A percentile compares a stretch with the other conserved stretches of the same genome.
Evolutionary conservation across 2,888 invertebrate genomes (phyloP).

Genomic region (Sabatieria punctata): DNA sequence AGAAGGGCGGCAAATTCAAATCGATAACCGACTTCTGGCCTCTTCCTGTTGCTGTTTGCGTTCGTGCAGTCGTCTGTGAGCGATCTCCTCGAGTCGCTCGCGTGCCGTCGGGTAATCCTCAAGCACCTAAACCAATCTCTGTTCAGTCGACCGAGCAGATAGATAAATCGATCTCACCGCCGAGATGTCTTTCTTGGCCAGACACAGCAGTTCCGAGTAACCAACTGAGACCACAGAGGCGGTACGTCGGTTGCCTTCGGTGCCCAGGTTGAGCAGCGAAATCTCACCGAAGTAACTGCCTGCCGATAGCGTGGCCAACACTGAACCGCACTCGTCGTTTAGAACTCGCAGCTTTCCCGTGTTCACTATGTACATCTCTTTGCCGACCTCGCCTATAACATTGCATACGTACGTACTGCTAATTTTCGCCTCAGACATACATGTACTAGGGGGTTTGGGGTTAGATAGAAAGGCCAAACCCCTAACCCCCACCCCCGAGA

Average conservation of each 20-base stretch:
- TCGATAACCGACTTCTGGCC: too few species aligned
- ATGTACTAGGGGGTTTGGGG: too few species aligned
- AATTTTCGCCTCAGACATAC: too few species aligned
- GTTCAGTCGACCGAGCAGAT: neutral
- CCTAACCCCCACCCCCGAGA: too few species aligned
- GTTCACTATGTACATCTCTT: slow-evolving; percentile 99
- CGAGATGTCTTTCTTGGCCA: slow-evolving; percentile 99
- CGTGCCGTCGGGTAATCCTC: slow-evolving; percentile 53
- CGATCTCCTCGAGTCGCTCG: slow-evolving; percentile 75
- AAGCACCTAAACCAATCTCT: slow-evolving; percentile 35
- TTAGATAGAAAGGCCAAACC: too few species aligned
- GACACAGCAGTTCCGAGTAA: slow-evolving; percentile 93
- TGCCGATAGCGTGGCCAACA: slow-evolving; percentile 87
- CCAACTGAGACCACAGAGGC: slow-evolving; percentile 95
- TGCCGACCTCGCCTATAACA: slow-evolving; percentile 80
- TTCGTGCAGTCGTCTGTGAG: slow-evolving; percentile 74
- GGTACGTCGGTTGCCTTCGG: slow-evolving; percentile 94
- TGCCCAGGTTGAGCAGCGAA: slow-evolving; percentile 97
- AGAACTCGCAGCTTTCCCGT: slow-evolving; percentile 80
- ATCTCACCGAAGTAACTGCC: slow-evolving; percentile 94
- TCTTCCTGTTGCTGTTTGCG: too few species aligned
- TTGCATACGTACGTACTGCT: neutral
- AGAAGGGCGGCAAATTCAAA: too few species aligned
- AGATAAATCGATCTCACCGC: slow-evolving; percentile 49
- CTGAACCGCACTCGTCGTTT: slow-evolving; percentile 82